Conservation (phyloP, 1,140 invertebrate genomes). For the Zaprionus capensis region DNA sequence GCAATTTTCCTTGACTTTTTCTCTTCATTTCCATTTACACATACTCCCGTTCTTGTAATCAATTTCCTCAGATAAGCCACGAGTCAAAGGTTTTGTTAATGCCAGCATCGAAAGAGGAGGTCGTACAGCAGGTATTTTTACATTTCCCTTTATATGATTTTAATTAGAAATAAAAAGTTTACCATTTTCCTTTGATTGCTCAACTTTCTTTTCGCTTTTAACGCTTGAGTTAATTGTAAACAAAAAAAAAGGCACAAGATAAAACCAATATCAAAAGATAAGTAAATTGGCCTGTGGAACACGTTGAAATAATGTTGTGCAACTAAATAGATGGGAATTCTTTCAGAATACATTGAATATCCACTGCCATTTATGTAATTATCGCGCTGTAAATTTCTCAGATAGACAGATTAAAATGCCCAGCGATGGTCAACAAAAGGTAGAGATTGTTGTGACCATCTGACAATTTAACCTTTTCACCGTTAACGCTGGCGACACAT, state of each 20-base stretch:
- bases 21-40: conserved; percentile 18
- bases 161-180: conserved; percentile 57
- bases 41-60: conserved; percentile 3
- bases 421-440: neutral
- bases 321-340: neutral
- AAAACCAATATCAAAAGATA: conserved; percentile 20
- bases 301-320: neutral
- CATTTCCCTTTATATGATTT: conserved; percentile 7
- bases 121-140: neutral
- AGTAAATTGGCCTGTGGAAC: neutral
- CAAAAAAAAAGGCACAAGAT: neutral
- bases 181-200: conserved; percentile 39
- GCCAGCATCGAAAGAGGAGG: neutral
- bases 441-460: conserved; percentile 3
- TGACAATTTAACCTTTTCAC: conserved; percentile 14
- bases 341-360: neutral
- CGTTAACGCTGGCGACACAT: conserved; percentile 43
- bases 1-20: neutral
- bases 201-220: conserved; percentile 49
- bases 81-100: conserved; percentile 6
- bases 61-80: conserved; percentile 1
- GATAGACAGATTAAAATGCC: neutral
- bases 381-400: neutral
- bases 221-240: conserved; percentile 46
- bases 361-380: neutral